These are phyloP conservation scores for Tachina grossa DNA, from an alignment of 2,888 invertebrate species.

Conservation along the genomic window DNA sequence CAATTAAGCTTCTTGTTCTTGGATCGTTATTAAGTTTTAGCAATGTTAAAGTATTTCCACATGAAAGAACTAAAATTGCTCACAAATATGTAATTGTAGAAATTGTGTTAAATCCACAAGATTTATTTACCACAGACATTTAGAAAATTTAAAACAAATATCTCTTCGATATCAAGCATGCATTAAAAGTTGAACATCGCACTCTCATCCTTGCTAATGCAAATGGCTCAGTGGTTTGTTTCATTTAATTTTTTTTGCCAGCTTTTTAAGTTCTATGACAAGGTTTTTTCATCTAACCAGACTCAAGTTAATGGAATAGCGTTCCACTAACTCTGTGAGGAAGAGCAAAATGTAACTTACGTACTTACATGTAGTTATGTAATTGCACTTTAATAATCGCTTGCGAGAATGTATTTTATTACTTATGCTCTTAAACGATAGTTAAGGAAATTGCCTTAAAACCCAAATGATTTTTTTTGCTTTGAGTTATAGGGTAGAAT, in stretches of 20 bases:
- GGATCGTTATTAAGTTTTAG: too few relatives aligned
- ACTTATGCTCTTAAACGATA: background rate
- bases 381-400: conserved; percentile 25
- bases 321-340: background rate
- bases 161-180: background rate
- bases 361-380: background rate
- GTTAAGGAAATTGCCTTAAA: background rate
- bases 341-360: background rate
- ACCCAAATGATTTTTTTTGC: background rate
- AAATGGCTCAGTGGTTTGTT: background rate
- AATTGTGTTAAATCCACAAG: background rate
- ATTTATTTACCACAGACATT: background rate
- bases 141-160: background rate
- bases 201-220: background rate
- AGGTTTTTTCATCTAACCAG: background rate
- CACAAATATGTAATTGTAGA: background rate
- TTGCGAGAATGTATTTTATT: background rate
- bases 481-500: too few relatives aligned
- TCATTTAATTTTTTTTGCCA: conserved; percentile 1
- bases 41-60: background rate
- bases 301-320: background rate
- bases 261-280: conserved; percentile 1
- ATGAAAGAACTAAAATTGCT: background rate
- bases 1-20: too few relatives aligned
- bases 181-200: background rate